Evolutionary conservation across 1,140 invertebrate genomes (phyloP).

Genomic region (Trichonephila clavipes): DNA sequence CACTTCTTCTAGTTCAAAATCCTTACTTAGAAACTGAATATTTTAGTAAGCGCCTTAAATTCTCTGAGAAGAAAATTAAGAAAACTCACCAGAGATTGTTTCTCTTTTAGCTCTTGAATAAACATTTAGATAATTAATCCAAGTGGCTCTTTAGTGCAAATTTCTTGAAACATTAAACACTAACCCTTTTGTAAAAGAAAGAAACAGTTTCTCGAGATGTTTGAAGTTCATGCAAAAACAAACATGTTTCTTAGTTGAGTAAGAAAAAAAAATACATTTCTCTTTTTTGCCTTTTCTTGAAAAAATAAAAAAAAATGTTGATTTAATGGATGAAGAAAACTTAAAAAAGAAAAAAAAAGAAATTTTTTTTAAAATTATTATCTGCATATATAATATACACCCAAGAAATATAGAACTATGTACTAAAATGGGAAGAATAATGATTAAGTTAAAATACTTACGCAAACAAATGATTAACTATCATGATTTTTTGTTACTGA

Average conservation of each 20-base stretch:
- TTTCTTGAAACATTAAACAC: conserved; percentile 35
- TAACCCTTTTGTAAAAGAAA: neutral
- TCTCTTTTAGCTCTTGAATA: conserved; percentile 8
- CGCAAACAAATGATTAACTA: too few relatives aligned
- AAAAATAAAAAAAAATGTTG: neutral
- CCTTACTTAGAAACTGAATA: neutral
- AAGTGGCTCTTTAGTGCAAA: neutral
- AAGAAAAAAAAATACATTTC: neutral
- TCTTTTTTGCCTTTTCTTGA: neutral
- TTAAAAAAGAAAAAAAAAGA: too few relatives aligned
- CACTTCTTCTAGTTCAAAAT: neutral
- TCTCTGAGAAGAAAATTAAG: neutral
- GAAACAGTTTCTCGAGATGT: neutral
- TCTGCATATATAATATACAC: too few relatives aligned
- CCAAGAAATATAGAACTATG: too few relatives aligned
- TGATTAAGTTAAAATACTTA: too few relatives aligned
- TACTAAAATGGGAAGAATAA: too few relatives aligned
- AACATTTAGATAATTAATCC: conserved; percentile 26
- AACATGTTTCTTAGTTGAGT: neutral
- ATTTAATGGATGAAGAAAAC: neutral
- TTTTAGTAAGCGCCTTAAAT: neutral
- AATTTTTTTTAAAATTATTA: too few relatives aligned
- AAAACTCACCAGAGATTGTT: conserved; percentile 14
- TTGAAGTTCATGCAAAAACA: neutral
- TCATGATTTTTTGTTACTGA: neutral